phyloP scores from a whole-genome alignment of 2,888 invertebrate species.

The Parnassius mnemosyne region DNA sequence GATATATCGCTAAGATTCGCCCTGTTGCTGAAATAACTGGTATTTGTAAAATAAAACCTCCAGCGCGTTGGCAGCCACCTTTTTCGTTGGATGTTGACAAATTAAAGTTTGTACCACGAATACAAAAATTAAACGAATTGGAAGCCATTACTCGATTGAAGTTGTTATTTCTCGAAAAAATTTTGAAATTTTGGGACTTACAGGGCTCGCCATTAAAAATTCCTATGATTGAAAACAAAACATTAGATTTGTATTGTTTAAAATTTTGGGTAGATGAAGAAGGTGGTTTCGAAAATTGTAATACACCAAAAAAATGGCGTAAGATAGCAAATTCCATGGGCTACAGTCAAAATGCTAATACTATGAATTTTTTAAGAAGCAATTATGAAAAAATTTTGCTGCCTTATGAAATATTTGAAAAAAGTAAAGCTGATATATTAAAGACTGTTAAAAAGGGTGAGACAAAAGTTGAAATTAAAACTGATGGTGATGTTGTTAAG shows the following conservation, averaged over 20 bases:
- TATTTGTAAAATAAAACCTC: constrained; percentile 89
- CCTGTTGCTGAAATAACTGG: constrained; percentile 86
- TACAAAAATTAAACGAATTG: constrained; percentile 78
- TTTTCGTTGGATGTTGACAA: constrained; percentile 88
- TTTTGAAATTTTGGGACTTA: constrained; percentile 87
- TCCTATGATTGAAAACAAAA: constrained; percentile 85
- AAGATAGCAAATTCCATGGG: constrained; percentile 82
- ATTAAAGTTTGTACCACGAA: constrained; percentile 77
- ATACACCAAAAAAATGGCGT: constrained; percentile 84
- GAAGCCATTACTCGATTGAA: constrained; percentile 87
- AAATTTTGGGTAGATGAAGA: constrained; percentile 82
- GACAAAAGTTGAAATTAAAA: constrained; percentile 53
- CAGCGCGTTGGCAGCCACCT: constrained; percentile 87
- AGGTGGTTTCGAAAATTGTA: constrained; percentile 81
- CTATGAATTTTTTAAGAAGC: constrained; percentile 79
- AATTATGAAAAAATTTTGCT: constrained; percentile 86
- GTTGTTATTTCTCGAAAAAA: constrained; percentile 86
- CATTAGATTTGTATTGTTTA: constrained; percentile 84
- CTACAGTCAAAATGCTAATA: constrained; percentile 78
- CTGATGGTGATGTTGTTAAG: constrained; percentile 51
- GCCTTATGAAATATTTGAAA: constrained; percentile 82
- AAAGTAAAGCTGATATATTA: constrained; percentile 69
- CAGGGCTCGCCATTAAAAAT: constrained; percentile 84
- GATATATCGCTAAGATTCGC: constrained; percentile 86
- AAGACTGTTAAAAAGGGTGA: constrained; percentile 72